phyloP scores from a whole-genome alignment of 2,888 invertebrate genomes.

The Nephrotoma appendiculata region DNA sequence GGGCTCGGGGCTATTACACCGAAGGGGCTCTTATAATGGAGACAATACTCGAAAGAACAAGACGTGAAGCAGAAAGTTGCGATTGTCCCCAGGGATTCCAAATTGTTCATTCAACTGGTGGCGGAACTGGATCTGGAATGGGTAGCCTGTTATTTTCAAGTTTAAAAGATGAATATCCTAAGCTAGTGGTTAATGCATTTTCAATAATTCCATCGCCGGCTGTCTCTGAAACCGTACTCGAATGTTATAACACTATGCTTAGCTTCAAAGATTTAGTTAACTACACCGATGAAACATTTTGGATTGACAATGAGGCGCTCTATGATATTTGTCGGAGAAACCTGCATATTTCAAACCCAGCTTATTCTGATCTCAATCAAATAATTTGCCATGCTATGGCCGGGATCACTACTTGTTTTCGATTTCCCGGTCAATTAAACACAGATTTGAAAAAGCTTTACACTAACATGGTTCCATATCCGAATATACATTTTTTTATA shows the following conservation, averaged over 20 bases:
- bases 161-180: conserved; percentile 58
- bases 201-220: conserved; percentile 38
- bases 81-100: conserved; percentile 45
- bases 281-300: conserved; percentile 24
- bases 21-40: conserved; percentile 26
- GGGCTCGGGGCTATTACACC: conserved; percentile 45
- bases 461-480: conserved; percentile 87
- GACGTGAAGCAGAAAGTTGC: conserved; percentile 24
- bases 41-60: conserved; percentile 20
- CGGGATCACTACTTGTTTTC: conserved; percentile 60
- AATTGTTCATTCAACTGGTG: conserved; percentile 53
- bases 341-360: conserved; percentile 13
- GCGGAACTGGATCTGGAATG: conserved; percentile 64
- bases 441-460: conserved; percentile 59
- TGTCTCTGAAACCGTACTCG: conserved; percentile 25
- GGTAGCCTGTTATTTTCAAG: conserved; percentile 55
- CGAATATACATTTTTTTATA: conserved; percentile 74
- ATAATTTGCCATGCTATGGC: conserved; percentile 33
- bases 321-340: conserved; percentile 24
- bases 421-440: conserved; percentile 49
- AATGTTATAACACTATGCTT: conserved; percentile 25
- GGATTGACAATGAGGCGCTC: conserved; percentile 27
- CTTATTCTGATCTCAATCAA: conserved; percentile 21
- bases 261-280: conserved; percentile 21
- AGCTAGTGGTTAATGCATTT: conserved; percentile 55